Evolutionary conservation across 2,797 vertebrate genomes (phyloP), one percentile per base, ranked within the genome.

Genomic region (Crenuchus spilurus): DNA sequence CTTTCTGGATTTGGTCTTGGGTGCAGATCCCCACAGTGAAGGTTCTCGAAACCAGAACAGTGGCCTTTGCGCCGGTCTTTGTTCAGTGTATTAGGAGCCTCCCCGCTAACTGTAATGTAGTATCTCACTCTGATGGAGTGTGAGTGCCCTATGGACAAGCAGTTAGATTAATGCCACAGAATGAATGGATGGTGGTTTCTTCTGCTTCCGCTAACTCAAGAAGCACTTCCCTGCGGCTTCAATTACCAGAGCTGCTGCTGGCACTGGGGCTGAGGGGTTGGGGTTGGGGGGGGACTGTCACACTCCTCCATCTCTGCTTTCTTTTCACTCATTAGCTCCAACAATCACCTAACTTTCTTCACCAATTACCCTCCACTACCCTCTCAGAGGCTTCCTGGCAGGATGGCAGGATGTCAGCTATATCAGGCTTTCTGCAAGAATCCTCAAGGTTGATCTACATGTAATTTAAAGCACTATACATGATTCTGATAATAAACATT

Each of bases 181-280:
- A 44, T 55, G 78, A 76, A 82, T 74, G 72, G 66, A 78, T 78
- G 76, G 68, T 51, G 72, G 65, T 78, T 74, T 77, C 64, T 63
- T 66, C 4, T 37, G 65, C 77, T 75, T 82, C 77, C 69, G n/a
- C 16, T 74, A 83, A 83, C 78, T 55, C 18, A 52, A 80, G 73
- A 85, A 83, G 84, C 39, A 84, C 86, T 86, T 90, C 88, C 90
- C 86, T 64, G 84, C 73, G 86, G 90, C 89, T 82, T 89, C 87
- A 91, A 90, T 92, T 92, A 90, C 73, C 52, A 66, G 61, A 66
- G 61, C 51, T 41, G 63, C 55, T 31, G 44, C 58, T 58, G 57
- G 37, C 58, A 33, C 67, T 51, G 52, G 44, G 26, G 64, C n/a
- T 57, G 41, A 48, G 76, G 71, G 20, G 26, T 73, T 74, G 48